Evolutionary conservation across 2,797 vertebrate genomes (phyloP).

Genomic region (Acipenser ruthenus): DNA sequence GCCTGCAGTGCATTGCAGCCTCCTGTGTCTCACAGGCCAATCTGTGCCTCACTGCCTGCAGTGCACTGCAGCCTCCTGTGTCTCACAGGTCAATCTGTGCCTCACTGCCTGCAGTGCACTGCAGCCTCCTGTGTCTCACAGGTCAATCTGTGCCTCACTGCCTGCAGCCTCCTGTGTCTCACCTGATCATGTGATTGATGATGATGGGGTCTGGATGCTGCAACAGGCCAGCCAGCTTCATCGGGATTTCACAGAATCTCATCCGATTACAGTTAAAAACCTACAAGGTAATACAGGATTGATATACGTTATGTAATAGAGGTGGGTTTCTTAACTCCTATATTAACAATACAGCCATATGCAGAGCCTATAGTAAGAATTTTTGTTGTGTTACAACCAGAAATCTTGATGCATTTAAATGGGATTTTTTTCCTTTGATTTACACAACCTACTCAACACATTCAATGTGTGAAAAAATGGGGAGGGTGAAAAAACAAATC

Average conservation of each 20-base stretch:
- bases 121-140: conserved; percentile 39
- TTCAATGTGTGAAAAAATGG: too few species aligned
- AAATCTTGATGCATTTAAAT: too few species aligned
- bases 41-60: not conserved
- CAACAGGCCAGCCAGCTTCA: conserved; percentile 88
- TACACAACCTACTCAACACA: too few species aligned
- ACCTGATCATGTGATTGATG: conserved; percentile 97
- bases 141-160: not conserved
- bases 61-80: not conserved
- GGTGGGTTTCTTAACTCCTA: too few species aligned
- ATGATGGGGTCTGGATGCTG: conserved; percentile 96
- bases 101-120: not conserved
- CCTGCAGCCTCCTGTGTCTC: conserved; percentile 4
- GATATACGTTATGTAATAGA: too few species aligned
- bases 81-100: conserved; percentile 38
- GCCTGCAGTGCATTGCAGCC: not conserved
- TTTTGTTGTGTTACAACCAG: too few species aligned
- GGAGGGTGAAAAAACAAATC: too few species aligned
- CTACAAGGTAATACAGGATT: conserved; percentile 43
- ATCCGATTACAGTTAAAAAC: conserved; percentile 88
- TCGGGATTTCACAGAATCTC: conserved; percentile 93
- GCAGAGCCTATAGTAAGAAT: too few species aligned
- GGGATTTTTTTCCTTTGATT: too few species aligned
- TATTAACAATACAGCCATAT: too few species aligned
- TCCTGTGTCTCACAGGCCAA: conserved; percentile 39